These are phyloP conservation scores for Drosophila lacteicornis DNA, from an alignment of 1,140 invertebrate genomes.

Conservation along the genomic window DNA sequence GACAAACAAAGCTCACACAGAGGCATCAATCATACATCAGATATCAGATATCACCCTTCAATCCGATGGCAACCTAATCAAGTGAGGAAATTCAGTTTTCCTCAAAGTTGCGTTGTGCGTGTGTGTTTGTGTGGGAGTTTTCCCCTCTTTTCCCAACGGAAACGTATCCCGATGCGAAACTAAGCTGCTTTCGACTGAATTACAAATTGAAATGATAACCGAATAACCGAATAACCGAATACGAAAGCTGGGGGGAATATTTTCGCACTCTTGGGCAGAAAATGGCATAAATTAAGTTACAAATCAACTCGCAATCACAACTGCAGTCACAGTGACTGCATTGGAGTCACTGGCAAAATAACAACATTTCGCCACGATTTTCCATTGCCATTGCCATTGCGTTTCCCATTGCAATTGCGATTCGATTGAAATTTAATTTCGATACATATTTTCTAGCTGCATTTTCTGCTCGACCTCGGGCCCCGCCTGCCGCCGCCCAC, in stretches of 20 bases:
- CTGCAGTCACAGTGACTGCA: constrained; percentile 24
- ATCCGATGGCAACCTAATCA: constrained; percentile 51
- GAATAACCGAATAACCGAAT: constrained; percentile 23
- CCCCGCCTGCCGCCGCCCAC: constrained; percentile 7
- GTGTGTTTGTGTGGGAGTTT: background rate
- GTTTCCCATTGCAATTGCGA: constrained; percentile 18
- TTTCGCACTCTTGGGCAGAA: constrained; percentile 17
- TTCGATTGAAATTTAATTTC: constrained; percentile 74
- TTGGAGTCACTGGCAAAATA: constrained; percentile 22
- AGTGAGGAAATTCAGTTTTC: constrained; percentile 38
- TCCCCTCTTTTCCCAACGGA: background rate
- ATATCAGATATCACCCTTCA: constrained; percentile 23
- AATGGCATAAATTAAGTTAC: constrained; percentile 70
- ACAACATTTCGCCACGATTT: constrained; percentile 37
- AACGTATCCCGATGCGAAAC: constrained; percentile 40
- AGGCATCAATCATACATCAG: constrained; percentile 41
- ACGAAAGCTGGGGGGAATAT: constrained; percentile 16
- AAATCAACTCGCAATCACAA: constrained; percentile 41
- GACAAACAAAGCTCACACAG: background rate
- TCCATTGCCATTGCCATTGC: constrained; percentile 21
- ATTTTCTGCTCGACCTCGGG: constrained; percentile 8
- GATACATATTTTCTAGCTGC: constrained; percentile 61
- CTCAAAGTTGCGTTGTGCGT: constrained; percentile 7
- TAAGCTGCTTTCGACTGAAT: constrained; percentile 49
- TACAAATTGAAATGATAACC: constrained; percentile 59